phyloP scores from a whole-genome alignment of 2,797 vertebrate genomes.

The Delichon dasypus region DNA sequence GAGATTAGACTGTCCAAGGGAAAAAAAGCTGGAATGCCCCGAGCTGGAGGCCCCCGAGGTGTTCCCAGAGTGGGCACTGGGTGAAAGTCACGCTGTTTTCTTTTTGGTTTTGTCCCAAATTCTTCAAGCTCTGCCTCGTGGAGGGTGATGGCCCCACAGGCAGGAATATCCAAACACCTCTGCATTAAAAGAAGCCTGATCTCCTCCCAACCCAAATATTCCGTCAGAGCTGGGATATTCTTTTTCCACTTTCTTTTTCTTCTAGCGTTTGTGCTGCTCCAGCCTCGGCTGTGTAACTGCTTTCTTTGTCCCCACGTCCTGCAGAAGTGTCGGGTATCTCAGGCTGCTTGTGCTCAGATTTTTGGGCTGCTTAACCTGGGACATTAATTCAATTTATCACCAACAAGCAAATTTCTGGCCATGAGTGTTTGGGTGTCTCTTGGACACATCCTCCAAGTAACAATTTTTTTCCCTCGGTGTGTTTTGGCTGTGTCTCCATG shows the following conservation, averaged over 20 bases:
- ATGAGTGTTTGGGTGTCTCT: background rate
- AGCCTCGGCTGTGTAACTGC: background rate
- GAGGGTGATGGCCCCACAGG: constrained; percentile 31
- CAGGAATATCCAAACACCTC: constrained; percentile 23
- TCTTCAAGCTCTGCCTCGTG: constrained; percentile 36
- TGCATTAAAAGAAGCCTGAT: constrained; percentile 47
- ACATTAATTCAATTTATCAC: background rate
- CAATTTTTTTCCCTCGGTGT: background rate
- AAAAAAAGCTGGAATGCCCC: background rate
- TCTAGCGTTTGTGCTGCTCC: constrained; percentile 30
- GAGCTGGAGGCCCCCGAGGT: background rate
- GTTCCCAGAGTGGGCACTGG: background rate
- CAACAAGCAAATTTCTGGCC: background rate
- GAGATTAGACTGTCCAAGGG: background rate
- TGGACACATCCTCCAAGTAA: background rate
- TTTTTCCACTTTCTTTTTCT: background rate
- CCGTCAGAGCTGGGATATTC: background rate
- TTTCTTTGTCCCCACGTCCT: constrained; percentile 19
- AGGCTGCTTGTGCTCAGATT: background rate
- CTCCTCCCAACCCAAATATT: constrained; percentile 60
- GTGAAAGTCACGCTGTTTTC: background rate
- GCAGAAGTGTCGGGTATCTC: background rate
- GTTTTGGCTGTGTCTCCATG: background rate
- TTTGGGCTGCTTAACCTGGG: background rate
- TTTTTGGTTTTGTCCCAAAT: background rate